phyloP scores from a whole-genome alignment of 2,888 invertebrate genomes.

The Archaeoteleia sp. region DNA sequence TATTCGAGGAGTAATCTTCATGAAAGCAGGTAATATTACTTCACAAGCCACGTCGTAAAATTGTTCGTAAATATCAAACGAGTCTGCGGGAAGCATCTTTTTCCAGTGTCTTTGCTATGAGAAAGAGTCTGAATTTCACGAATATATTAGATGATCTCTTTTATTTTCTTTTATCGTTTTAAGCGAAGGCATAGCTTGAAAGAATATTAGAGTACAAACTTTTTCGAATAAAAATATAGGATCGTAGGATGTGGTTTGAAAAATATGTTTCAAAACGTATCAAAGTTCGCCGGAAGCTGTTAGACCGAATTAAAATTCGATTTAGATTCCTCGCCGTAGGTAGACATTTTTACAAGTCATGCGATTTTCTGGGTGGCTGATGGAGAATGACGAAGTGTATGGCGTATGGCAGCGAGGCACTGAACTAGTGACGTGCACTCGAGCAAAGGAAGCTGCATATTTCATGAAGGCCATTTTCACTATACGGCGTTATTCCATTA shows the following conservation, averaged over 20 bases:
- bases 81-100: constrained; percentile 21
- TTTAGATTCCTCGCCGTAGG: constrained; percentile 25
- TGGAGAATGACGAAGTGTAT: constrained; percentile 7
- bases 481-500: constrained; percentile 45
- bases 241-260: constrained; percentile 12
- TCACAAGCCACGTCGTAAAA: constrained; percentile 22
- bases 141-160: no score
- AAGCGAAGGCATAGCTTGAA: no score
- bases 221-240: no score
- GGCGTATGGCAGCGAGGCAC: constrained; percentile 8
- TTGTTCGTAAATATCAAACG: constrained; percentile 36
- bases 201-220: no score
- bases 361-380: constrained; percentile 20
- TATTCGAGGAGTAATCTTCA: constrained; percentile 43
- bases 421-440: constrained; percentile 34
- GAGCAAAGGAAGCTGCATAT: constrained; percentile 45
- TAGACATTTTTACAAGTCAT: constrained; percentile 37
- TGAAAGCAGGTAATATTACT: constrained; percentile 47
- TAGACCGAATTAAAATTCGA: constrained; percentile 42
- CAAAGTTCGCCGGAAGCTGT: constrained; percentile 35
- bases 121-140: no score
- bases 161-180: no score
- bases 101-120: constrained; percentile 6
- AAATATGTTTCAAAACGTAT: constrained; percentile 31
- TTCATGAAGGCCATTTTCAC: constrained; percentile 48